A percentile compares a stretch with the other conserved stretches of the same genome.
Evolutionary conservation across 2,888 invertebrate species (phyloP).

Genomic region (Apocheima hispidaria): DNA sequence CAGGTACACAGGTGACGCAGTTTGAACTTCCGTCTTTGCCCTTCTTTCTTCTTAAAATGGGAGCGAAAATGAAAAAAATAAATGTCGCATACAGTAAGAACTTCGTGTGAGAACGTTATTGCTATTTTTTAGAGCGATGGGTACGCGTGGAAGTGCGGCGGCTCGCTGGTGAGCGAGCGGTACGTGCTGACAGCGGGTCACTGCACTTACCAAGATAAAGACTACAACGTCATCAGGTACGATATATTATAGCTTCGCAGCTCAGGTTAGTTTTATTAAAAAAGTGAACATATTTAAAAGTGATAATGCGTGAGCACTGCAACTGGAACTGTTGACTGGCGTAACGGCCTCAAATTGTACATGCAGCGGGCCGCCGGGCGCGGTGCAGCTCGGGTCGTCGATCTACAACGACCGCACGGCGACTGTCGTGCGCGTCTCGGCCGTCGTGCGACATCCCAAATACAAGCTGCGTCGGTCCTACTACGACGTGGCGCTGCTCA

Average conservation of each 20-base stretch:
- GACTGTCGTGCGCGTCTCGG: slow-evolving; percentile 56
- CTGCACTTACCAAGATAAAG: slow-evolving; percentile 74
- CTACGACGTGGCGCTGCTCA: slow-evolving; percentile 71
- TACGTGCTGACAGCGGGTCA: slow-evolving; percentile 74
- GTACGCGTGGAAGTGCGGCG: slow-evolving; percentile 79
- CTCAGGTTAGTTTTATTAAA: too few species aligned
- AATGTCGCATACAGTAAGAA: too few species aligned
- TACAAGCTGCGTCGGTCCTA: slow-evolving; percentile 69
- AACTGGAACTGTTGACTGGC: too few species aligned
- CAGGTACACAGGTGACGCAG: too few species aligned
- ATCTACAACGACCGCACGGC: slow-evolving; percentile 69
- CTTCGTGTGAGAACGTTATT: too few species aligned
- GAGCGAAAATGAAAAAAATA: too few species aligned
- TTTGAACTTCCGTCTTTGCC: too few species aligned
- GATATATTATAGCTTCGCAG: too few species aligned
- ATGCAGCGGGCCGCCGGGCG: slow-evolving; percentile 70
- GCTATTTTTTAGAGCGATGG: slow-evolving; percentile 65
- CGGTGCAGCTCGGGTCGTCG: slow-evolving; percentile 74
- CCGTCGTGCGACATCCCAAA: slow-evolving; percentile 71
- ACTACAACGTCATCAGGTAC: slow-evolving; percentile 67
- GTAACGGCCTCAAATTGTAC: too few species aligned
- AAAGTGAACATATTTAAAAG: too few species aligned
- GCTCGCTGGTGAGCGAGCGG: slow-evolving; percentile 69
- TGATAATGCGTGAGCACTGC: too few species aligned
- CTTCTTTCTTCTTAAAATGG: too few species aligned